Conservation (phyloP, 2,888 invertebrate genomes). For the Chorisops tibialis region DNA sequence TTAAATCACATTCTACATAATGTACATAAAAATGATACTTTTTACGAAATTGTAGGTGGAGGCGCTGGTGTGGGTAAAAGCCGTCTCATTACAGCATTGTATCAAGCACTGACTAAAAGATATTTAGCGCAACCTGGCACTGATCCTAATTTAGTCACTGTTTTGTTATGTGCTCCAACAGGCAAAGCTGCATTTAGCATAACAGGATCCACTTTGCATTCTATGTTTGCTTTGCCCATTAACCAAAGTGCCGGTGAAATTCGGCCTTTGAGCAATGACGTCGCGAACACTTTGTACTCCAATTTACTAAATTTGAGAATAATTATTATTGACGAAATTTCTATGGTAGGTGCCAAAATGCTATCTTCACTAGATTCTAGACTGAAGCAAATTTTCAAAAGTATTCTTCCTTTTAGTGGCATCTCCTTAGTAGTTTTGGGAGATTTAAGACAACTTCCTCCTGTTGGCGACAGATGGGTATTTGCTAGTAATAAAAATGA, state of each 20-base stretch:
- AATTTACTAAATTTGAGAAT: constrained; percentile 28
- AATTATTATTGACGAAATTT: constrained; percentile 44
- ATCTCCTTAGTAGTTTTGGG: constrained; percentile 43
- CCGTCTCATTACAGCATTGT: neutral
- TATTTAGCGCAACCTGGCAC: neutral
- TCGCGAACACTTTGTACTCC: too few relatives aligned
- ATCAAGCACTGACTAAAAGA: neutral
- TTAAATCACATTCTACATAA: neutral
- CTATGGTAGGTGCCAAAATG: constrained; percentile 39
- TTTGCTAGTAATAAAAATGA: constrained; percentile 31
- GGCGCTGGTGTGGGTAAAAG: too few relatives aligned
- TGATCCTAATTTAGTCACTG: neutral
- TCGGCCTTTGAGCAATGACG: too few relatives aligned
- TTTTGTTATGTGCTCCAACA: too few relatives aligned
- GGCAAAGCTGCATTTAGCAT: too few relatives aligned
- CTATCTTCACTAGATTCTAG: constrained; percentile 31
- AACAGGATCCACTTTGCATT: too few relatives aligned
- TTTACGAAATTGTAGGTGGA: too few relatives aligned
- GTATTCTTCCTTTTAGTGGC: constrained; percentile 40
- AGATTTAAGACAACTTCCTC: constrained; percentile 43
- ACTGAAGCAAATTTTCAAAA: constrained; percentile 40
- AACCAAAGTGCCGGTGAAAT: neutral
- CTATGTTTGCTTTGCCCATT: neutral
- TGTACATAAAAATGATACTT: too few relatives aligned
- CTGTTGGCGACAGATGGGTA: constrained; percentile 38